These are phyloP conservation scores for Cabera pusaria DNA, from an alignment of 2,888 invertebrate species.

Conservation along the genomic window DNA sequence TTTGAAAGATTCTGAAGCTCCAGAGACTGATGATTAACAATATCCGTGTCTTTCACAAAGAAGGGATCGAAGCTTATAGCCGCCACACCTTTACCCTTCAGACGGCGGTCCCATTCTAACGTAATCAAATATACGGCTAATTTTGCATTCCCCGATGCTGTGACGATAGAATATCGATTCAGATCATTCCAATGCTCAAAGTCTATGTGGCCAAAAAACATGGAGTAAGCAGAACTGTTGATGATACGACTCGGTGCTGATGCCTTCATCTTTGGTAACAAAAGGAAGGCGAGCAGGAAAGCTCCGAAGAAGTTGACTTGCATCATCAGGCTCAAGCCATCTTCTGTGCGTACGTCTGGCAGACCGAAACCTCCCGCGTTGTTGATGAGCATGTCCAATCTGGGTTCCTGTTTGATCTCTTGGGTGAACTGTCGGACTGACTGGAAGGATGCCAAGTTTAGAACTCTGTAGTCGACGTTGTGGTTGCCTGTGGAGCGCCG, in stretches of 20 bases:
- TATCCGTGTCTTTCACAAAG: constrained; percentile 57
- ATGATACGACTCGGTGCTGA: constrained; percentile 85
- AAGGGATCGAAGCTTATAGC: constrained; percentile 85
- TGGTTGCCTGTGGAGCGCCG: constrained; percentile 87
- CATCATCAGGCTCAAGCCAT: constrained; percentile 86
- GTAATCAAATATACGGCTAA: constrained; percentile 85
- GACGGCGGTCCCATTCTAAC: constrained; percentile 78
- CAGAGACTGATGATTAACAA: constrained; percentile 49
- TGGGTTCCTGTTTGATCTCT: constrained; percentile 76
- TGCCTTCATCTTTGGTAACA: constrained; percentile 77
- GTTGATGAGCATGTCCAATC: constrained; percentile 85
- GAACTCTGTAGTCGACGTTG: constrained; percentile 82
- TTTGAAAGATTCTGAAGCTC: constrained; percentile 40
- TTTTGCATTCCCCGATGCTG: constrained; percentile 71
- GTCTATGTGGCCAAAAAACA: constrained; percentile 70
- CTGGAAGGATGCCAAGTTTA: constrained; percentile 77
- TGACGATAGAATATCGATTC: constrained; percentile 49
- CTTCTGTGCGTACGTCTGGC: constrained; percentile 78
- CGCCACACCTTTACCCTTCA: constrained; percentile 84
- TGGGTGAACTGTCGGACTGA: constrained; percentile 85
- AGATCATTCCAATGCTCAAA: constrained; percentile 68
- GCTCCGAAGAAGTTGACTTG: constrained; percentile 89
- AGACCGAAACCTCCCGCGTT: constrained; percentile 82
- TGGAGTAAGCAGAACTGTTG: constrained; percentile 83
- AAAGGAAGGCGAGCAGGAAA: constrained; percentile 87